A percentile compares a stretch with the other conserved stretches of the same genome.
phyloP scores from a whole-genome alignment of 2,888 invertebrate species.

The Osedax frankpressi region DNA sequence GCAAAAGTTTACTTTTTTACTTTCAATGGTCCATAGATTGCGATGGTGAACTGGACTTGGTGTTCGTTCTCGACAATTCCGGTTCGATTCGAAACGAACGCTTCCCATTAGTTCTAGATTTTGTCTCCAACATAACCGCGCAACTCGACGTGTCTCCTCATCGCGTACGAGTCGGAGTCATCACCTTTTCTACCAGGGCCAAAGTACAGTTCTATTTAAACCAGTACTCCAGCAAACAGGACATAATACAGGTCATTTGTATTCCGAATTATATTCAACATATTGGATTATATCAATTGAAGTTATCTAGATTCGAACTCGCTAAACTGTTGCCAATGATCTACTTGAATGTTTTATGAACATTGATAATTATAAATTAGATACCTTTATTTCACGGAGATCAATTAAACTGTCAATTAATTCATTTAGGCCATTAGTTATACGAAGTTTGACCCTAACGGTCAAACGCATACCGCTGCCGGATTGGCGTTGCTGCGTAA shows the following conservation, averaged over 20 bases:
- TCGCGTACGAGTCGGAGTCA: slow-evolving; percentile 24
- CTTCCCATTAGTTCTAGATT: slow-evolving; percentile 22
- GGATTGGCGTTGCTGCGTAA: slow-evolving; percentile 32
- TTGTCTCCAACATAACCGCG: slow-evolving; percentile 21
- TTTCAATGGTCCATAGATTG: slow-evolving; percentile 22
- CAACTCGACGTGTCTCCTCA: slow-evolving; percentile 23
- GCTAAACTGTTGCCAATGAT: too few species aligned
- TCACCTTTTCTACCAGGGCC: slow-evolving; percentile 26
- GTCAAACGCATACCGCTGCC: slow-evolving; percentile 38
- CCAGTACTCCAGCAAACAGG: slow-evolving; percentile 29
- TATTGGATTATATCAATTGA: too few species aligned
- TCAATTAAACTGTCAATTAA: too few species aligned
- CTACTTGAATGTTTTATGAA: too few species aligned
- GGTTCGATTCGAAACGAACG: slow-evolving; percentile 26
- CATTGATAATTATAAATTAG: too few species aligned
- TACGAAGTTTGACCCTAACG: slow-evolving; percentile 32
- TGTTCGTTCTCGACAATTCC: slow-evolving; percentile 23
- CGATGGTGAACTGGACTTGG: slow-evolving; percentile 22
- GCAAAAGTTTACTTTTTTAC: too few species aligned
- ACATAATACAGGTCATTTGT: slow-evolving; percentile 28
- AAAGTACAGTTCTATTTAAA: slow-evolving; percentile 35
- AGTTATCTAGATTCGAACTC: too few species aligned
- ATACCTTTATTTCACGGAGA: too few species aligned
- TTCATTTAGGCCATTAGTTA: slow-evolving; percentile 31
- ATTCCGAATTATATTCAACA: too few species aligned